Conservation (phyloP, 1,140 invertebrate species). For the roundworm (Caenorhabditis elegans) region WBcel235 BX284603.4:9291001-9291500, state of each 20-base stretch:
- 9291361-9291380: background rate
- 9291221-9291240: slow-evolving; percentile 27
- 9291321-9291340: background rate
- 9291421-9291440: background rate
- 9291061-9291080: slow-evolving; percentile 1
- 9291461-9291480: too few species aligned
- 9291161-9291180: too few species aligned
- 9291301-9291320: slow-evolving; percentile 14
- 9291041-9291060: background rate
- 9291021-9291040: background rate
- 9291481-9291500: background rate
- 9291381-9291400: background rate
- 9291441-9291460: background rate
- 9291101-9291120: background rate
- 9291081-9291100: background rate
- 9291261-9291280: background rate
- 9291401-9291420: slow-evolving; percentile 6
- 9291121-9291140: background rate
- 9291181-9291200: background rate
- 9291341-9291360: background rate
- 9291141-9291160: too few species aligned
- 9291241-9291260: slow-evolving; percentile 27
- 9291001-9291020: too few species aligned
- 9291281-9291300: slow-evolving; percentile 14
- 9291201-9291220: background rate